A percentile compares a stretch with the other conserved stretches of the same genome.
Conservation (phyloP, 2,113 vertebrate species). For the rabbit (Oryctolagus cuniculus) region DNA sequence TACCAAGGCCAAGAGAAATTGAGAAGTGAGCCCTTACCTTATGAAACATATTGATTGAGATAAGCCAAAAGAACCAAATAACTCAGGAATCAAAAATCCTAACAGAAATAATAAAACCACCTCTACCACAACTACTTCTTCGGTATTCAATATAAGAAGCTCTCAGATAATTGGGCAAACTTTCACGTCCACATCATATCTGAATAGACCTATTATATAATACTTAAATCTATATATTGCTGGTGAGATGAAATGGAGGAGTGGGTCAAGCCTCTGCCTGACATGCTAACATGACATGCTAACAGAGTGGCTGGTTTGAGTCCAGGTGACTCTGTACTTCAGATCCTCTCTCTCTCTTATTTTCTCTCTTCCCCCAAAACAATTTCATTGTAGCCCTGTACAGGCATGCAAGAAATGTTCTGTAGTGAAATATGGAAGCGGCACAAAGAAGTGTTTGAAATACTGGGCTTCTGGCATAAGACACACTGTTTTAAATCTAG, state of each 20-base stretch:
- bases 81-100: background rate
- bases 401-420: background rate
- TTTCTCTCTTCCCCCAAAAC: background rate
- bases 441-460: background rate
- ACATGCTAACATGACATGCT: no score
- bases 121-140: background rate
- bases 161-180: background rate
- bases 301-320: no score
- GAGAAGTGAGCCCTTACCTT: slow-evolving; percentile 25
- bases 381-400: background rate
- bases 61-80: background rate
- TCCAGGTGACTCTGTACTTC: no score
- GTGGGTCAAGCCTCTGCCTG: background rate
- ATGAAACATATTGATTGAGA: background rate
- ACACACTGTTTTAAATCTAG: background rate
- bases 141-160: background rate
- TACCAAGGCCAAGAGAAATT: background rate
- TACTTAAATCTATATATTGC: background rate
- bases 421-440: background rate
- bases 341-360: no score
- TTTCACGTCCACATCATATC: background rate
- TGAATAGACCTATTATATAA: background rate
- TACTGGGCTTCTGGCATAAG: background rate
- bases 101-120: slow-evolving; percentile 4
- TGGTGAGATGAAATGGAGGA: background rate